Base-by-base conservation (phyloP, 2,113 vertebrate genomes). In the Glaucidium brasilianum region DNA sequence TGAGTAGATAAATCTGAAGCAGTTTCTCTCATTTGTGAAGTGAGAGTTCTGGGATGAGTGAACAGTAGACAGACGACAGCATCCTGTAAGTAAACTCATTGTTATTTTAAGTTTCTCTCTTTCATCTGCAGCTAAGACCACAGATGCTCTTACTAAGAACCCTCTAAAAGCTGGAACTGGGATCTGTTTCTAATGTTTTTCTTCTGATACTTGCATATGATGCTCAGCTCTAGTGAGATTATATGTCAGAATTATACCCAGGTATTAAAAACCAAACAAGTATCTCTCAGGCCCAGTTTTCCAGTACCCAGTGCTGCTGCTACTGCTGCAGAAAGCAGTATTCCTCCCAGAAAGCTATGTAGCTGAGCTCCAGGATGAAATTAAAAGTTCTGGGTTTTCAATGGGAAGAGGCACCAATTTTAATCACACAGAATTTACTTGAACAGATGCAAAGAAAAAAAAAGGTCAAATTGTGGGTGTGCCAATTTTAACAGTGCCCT, bases 391-490 rank as follows among this genome's bases (percentile, higher is more conserved):
- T 76, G 68, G 37, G 30, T 9, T 91, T 91, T 67, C 27, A 7
- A 83, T 80, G 78, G 34, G 15, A 85, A 69, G 17, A 80, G 37
- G 43, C 68, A 79, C 12, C 3, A 27, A 83, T 84, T 96, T 96
- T 91, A 68, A 53, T 93, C 82, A 75, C 90, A 81, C 26, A 45
- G 15, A 96, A 96, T 92, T 96, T 71, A 82, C n/a, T 95, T 96
- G 89, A 94, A 96, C 56, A 96, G 90, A 95, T 77, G 74, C 77
- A 92, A 94, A 83, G 29, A 67, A 81, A 95, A 85, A 94, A 80
- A 94, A 96, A 95, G 94, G 96, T 94, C 92, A 96, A 90, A 91
- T n/a, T 74, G 72, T n/a, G 22, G 90, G 72, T 85, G 69, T 96
- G 92, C 91, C 45, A 87, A 76, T 82, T 94, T 94, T 91, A 97